Evolutionary conservation across 2,797 vertebrate genomes (phyloP).

Genomic region (Pipistrellus pipistrellus): DNA sequence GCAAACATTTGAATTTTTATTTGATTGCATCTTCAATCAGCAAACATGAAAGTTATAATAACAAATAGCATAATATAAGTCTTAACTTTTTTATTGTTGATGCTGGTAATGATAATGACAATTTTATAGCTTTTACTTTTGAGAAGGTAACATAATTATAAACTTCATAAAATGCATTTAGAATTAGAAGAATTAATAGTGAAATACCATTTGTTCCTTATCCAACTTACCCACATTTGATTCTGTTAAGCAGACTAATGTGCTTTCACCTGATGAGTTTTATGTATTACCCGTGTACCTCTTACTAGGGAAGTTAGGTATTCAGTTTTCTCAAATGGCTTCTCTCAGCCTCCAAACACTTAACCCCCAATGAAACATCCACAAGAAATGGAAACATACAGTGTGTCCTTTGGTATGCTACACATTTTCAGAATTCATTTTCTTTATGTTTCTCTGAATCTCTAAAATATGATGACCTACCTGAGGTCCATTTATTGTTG

Average conservation of each 20-base stretch:
- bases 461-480: not conserved
- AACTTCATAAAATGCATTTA: no score
- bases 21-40: not conserved
- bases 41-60: not conserved
- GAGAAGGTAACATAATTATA: no score
- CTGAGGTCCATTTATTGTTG: not conserved
- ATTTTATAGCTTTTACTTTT: no score
- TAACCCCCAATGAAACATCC: conserved; percentile 83
- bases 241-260: no score
- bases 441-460: not conserved
- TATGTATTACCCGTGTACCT: not conserved
- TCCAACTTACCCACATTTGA: no score
- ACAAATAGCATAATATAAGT: not conserved
- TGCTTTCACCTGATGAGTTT: not conserved
- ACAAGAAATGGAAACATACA: conserved; percentile 87
- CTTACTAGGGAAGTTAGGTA: not conserved
- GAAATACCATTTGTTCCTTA: no score
- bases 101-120: no score
- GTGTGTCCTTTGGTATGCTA: conserved; percentile 93
- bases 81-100: not conserved
- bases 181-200: no score
- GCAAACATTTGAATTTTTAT: conserved; percentile 1
- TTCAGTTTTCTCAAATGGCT: not conserved
- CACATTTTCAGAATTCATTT: not conserved
- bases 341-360: not conserved